A percentile compares a stretch with the other conserved stretches of the same genome.
Conservation (phyloP, 2,113 vertebrate species). For the Onychorhynchus coronatus region DNA sequence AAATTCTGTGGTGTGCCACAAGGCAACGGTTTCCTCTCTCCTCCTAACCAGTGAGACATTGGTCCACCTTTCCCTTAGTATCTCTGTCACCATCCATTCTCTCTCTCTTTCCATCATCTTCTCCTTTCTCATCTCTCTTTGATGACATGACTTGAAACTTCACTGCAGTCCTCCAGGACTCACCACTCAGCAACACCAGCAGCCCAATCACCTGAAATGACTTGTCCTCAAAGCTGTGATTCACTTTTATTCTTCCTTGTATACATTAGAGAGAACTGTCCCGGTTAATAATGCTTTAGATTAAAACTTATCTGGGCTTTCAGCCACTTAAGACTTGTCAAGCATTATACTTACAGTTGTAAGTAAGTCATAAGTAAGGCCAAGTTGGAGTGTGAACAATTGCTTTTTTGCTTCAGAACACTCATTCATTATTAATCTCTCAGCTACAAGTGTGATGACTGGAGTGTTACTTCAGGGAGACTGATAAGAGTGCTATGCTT, state of each 20-base stretch:
- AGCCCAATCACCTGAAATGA: neutral
- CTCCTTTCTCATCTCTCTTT: neutral
- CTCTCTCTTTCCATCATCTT: neutral
- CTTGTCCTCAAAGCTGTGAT: neutral
- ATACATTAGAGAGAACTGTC: neutral
- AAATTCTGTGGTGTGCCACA: neutral
- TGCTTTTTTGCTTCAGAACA: neutral
- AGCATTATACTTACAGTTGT: neutral
- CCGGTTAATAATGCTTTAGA: neutral
- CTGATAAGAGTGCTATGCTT: neutral
- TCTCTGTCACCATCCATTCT: neutral
- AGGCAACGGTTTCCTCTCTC: neutral
- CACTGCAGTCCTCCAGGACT: neutral
- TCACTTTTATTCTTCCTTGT: neutral
- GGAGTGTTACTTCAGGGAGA: slow-evolving; percentile 7
- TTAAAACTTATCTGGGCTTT: neutral
- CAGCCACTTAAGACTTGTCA: slow-evolving; percentile 2
- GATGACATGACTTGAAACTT: neutral
- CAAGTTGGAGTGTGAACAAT: neutral
- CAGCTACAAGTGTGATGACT: slow-evolving; percentile 16
- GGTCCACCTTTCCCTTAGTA: neutral
- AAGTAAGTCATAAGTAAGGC: neutral
- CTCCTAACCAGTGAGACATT: neutral
- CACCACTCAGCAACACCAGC: neutral
- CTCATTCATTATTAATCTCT: neutral